Evolutionary conservation across 2,888 invertebrate genomes (phyloP), one percentile per base, ranked within the genome.

Genomic region (Stenoptilia bipunctidactyla): DNA sequence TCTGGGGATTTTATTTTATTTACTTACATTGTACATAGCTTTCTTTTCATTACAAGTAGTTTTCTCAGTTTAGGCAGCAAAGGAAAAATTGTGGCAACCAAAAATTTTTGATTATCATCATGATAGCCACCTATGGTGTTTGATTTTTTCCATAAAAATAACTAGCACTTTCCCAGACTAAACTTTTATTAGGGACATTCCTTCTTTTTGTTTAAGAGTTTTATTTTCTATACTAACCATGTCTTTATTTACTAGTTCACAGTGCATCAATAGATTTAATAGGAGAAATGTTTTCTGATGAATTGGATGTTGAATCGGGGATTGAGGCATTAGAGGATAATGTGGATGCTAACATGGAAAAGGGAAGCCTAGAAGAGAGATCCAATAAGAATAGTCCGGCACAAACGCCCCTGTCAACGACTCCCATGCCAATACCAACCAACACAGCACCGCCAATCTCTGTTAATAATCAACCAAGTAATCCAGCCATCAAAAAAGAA

Each of bases 311-410:
- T 0, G 86, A 85, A 56, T 85, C 85, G 0, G 86, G 85, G 3
- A 60, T 85, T 12, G 86, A 86, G 51, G 85, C 85, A 0, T 50
- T 82, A 13, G 86, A 86, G 57, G 85, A 85, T 34, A 68, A 58
- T 8, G 57, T 79, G 39, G 80, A 82, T 27, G 69, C 30, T 8
- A 12, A 4, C 30, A 30, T n/a, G 12, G 30, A 10, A 3, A 12
- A 30, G 4, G 9, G 4, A n/a, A 10, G 10, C 2, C 6, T 8
- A 8, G 30, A 30, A 8, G 10, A 30, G 9, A 30, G 3, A n/a
- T 9, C 30, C 2, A 30, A 30, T 30, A 12, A 30, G 10, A 30
- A 30, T n/a, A 30, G 6, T 30, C 52, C 58, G 2, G 15, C 43
- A 10, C 64, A 70, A 1, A 38, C 42, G 10, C 40, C 49, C 1